Percentiles rank a stretch among this genome's conserved stretches.
Conservation (phyloP, 2,888 invertebrate species). For the Clostera curtula region DNA sequence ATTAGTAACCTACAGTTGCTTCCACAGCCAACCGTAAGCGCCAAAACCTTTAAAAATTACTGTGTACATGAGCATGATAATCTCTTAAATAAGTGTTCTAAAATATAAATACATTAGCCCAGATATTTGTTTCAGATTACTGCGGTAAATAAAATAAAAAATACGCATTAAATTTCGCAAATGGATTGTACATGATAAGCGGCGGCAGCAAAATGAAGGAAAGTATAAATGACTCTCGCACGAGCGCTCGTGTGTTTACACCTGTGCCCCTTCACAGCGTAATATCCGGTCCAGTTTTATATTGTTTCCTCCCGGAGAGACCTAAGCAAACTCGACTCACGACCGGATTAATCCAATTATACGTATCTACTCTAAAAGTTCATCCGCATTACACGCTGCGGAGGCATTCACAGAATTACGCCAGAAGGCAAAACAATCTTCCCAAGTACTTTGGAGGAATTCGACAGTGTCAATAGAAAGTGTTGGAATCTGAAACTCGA, state of each 20-base stretch:
- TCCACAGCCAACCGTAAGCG: too few species aligned
- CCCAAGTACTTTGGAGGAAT: constrained; percentile 4
- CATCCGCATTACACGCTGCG: constrained; percentile 32
- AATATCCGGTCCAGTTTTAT: constrained; percentile 68
- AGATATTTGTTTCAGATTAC: constrained; percentile 24
- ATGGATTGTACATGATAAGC: constrained; percentile 25
- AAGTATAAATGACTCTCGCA: constrained; percentile 45
- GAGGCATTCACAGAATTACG: constrained; percentile 21
- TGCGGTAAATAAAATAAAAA: constrained; percentile 23
- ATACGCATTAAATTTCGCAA: constrained; percentile 25
- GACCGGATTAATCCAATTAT: constrained; percentile 61
- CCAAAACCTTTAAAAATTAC: too few species aligned
- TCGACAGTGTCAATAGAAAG: constrained; percentile 1
- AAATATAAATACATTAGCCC: too few species aligned
- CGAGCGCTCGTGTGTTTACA: constrained; percentile 49
- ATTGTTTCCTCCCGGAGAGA: constrained; percentile 53
- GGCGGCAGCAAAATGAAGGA: constrained; percentile 44
- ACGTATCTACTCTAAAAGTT: constrained; percentile 40
- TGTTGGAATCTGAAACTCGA: constrained; percentile 19
- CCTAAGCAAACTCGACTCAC: constrained; percentile 59
- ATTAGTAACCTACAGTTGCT: too few species aligned
- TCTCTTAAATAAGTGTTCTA: too few species aligned
- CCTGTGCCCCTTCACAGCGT: constrained; percentile 58
- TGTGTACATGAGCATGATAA: too few species aligned
- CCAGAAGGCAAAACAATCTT: constrained; percentile 9